Percentiles rank a stretch among this genome's conserved stretches.
These are phyloP conservation scores for Rhynchonycteris naso DNA, from an alignment of 2,797 vertebrate genomes.

Conservation along the genomic window DNA sequence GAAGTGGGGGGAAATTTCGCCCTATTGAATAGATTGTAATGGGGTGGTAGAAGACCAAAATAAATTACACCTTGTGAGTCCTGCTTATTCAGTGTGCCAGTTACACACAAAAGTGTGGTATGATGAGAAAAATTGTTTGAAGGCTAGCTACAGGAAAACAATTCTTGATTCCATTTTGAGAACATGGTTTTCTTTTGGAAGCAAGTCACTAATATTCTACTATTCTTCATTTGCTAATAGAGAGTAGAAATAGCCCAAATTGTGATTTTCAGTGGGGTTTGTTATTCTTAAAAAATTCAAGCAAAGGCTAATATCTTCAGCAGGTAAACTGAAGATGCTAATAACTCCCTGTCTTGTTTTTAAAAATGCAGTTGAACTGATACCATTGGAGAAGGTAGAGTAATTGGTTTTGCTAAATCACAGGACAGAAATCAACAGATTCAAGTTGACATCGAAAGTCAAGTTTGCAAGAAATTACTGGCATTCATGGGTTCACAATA, in stretches of 20 bases:
- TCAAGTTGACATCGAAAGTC: constrained; percentile 74
- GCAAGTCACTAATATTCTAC: background rate
- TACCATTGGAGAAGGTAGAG: constrained; percentile 2
- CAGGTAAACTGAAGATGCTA: background rate
- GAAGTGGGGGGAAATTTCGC: background rate
- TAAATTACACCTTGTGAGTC: background rate
- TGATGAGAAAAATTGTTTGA: background rate
- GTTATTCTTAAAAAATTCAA: constrained; percentile 47
- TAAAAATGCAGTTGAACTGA: background rate
- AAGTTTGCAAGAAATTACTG: constrained; percentile 75
- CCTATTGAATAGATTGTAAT: background rate
- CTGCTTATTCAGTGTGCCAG: background rate
- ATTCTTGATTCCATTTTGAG: background rate
- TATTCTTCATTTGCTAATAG: background rate
- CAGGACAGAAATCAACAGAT: constrained; percentile 68
- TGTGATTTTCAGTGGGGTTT: background rate
- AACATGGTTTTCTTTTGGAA: constrained; percentile 33
- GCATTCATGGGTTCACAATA: constrained; percentile 67
- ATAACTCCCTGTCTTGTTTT: background rate
- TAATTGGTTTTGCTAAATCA: constrained; percentile 54
- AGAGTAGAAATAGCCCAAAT: background rate
- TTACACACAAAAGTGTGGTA: background rate
- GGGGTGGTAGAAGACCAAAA: background rate
- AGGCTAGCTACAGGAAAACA: background rate
- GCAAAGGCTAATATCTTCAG: background rate